phyloP scores from a whole-genome alignment of 1,140 invertebrate genomes.

The Panagrolaimus sp. region DNA sequence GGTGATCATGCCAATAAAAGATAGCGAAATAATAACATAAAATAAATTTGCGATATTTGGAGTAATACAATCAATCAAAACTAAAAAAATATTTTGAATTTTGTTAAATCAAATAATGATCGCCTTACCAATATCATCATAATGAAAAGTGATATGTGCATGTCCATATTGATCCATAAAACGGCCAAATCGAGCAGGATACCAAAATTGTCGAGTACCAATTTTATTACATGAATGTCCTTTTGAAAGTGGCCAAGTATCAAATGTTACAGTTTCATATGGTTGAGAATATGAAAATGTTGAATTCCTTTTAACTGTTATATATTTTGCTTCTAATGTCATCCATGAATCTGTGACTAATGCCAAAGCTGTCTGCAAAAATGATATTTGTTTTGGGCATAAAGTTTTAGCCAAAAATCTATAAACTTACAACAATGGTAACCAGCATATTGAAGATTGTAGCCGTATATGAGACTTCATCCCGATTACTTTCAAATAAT shows the following conservation, averaged over 20 bases:
- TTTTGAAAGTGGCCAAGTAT: not conserved
- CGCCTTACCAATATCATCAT: not conserved
- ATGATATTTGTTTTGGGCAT: too few species aligned
- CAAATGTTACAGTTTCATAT: not conserved
- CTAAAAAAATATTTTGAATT: not conserved
- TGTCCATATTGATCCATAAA: not conserved
- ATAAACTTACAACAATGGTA: too few species aligned
- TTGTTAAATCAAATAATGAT: not conserved
- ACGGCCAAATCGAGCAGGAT: not conserved
- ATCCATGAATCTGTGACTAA: too few species aligned
- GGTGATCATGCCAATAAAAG: not conserved
- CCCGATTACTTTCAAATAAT: too few species aligned
- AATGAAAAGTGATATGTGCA: conserved; percentile 1
- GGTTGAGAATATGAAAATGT: not conserved
- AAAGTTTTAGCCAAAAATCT: too few species aligned
- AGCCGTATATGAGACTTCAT: too few species aligned
- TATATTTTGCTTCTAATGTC: too few species aligned
- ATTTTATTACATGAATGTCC: not conserved
- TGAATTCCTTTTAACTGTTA: too few species aligned
- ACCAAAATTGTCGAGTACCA: not conserved
- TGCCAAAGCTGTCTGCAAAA: too few species aligned
- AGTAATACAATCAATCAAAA: conserved; percentile 5
- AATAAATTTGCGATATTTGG: conserved; percentile 5
- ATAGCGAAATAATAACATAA: conserved; percentile 5
- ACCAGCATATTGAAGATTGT: too few species aligned